These are phyloP conservation scores for Brachymystax lenok DNA, from an alignment of 2,797 vertebrate species.

Conservation along the genomic window DNA sequence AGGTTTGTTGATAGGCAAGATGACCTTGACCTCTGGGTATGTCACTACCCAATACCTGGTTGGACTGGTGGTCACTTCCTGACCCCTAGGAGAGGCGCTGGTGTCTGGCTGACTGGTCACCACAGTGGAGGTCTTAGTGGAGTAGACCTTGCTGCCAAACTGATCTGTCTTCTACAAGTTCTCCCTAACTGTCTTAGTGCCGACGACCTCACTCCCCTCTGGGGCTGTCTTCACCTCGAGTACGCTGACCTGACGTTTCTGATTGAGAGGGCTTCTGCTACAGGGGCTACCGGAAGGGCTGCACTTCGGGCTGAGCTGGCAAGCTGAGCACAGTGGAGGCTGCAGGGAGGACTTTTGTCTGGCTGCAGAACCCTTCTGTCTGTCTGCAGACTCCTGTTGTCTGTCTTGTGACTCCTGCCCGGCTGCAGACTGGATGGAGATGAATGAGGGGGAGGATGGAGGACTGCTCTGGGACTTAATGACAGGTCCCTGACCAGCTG, in stretches of 20 bases:
- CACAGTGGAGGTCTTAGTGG: conserved; percentile 77
- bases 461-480: conserved; percentile 70
- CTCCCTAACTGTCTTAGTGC: conserved; percentile 77
- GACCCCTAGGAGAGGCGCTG: conserved; percentile 51
- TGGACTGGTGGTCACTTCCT: conserved; percentile 60
- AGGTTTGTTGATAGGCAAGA: conserved; percentile 56
- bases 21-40: conserved; percentile 75
- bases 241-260: conserved; percentile 74
- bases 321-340: conserved; percentile 36
- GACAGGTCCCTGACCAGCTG: conserved; percentile 45
- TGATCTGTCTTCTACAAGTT: conserved; percentile 80
- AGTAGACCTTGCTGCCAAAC: conserved; percentile 80
- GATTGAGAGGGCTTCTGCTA: conserved; percentile 52
- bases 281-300: conserved; percentile 14
- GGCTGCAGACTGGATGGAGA: conserved; percentile 86
- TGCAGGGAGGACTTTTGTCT: conserved; percentile 34
- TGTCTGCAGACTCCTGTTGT: conserved; percentile 40
- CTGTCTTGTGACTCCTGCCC: conserved; percentile 64
- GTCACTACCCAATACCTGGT: conserved; percentile 66
- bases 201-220: conserved; percentile 66
- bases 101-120: conserved; percentile 80
- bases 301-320: conserved; percentile 49
- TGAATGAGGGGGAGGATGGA: conserved; percentile 85
- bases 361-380: neutral
- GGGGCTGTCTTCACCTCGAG: conserved; percentile 80